Base-by-base conservation (phyloP, 53 echinoderm and acorn worm genomes). In the Paracentrotus lividus region DNA sequence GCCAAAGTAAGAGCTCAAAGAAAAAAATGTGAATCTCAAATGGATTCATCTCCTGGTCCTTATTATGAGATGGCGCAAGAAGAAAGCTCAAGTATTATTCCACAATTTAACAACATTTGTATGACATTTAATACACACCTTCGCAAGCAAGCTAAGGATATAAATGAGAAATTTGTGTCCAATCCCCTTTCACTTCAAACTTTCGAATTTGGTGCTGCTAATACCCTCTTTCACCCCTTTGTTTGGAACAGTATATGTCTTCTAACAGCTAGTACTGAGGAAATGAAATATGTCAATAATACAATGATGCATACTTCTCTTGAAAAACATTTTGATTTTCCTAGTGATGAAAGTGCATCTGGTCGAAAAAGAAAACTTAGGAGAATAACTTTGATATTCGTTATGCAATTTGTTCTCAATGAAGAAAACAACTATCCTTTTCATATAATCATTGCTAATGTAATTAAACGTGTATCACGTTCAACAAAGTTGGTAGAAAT, bases 391-490 rank as follows among this genome's bases (percentile, higher is more conserved):
- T 15, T 58, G 27, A 47, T 93, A 4, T 68, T 93, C 57, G 24
- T 61, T 4, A 49, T 96, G 53, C 96, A 94, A 44, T 96, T 90
- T 90, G 47, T 90, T 20, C 51, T 96, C 29, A 96, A 57, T 94
- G 91, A 96, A 21, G 55, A 58, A 29, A 34, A 85, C 66, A 93
- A 85, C 51, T 96, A 87, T 69, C 94, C 96, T 7, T 75, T 96
- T 29, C 96, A 96, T 49, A 89, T 96, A 18, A 85, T 93, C 49
- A 90, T 72, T 42, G 93, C 96, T 0, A 96, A 93, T 69, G 56
- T 67, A 42, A 59, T 96, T 8, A 96, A 96, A 34, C 53, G 90
- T 47, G 31, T 94, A 45, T 94, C 94, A 34, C 85, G 93, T 45
- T 96, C 96, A 9, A 88, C 96, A 34, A 93, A 93, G 57, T 69